Base-by-base conservation (phyloP, 2,888 invertebrate species). In the Sylvicola fuscatus region DNA sequence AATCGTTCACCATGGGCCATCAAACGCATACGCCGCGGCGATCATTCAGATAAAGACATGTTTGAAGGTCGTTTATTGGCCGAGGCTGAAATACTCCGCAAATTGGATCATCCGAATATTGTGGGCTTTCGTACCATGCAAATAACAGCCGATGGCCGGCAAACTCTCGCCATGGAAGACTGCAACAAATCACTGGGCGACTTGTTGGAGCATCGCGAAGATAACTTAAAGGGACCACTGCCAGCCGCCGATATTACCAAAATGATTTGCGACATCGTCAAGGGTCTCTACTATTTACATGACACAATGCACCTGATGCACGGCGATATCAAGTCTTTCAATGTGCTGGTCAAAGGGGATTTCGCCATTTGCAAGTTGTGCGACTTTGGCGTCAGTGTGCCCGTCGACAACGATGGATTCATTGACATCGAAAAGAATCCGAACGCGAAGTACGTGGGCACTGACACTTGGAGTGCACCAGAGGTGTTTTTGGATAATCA, bases 1-100 rank as follows among this genome's bases (percentile, higher is more conserved):
- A 54, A 65, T 1, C 65, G 72, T n/a, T 86, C 86, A 0, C 86
- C 86, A 1, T 86, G 86, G 86, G 86, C 84, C 1, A 61, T 87
- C 1, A 87, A 87, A 50, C 75, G 79, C 55, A 51, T 82, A 2
- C 28, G 33, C 8, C 8, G 15, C 15, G 21, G 8, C 3, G 60
- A 61, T 13, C 63, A 62, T 44, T 41, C 8, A 3, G 30, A 37
- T 47, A 5, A 42, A 42, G 2, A 45, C 46, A 32, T 54, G 3
- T 50, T 48, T 36, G 63, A 63, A 34, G 60, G 67, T 14, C 65
- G 82, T 2, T 58, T 84, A 29, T 59, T 67, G 40, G 61, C 64
- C 0, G 87, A 87, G 54, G 84, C 82, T 0, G 65, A 72, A 14
- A 62, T 84, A 32, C 58, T 86, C 14, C 54, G 65, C 33, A 59